These are phyloP conservation scores for Chelonus formosanus DNA, from an alignment of 2,888 invertebrate species.

Conservation along the genomic window DNA sequence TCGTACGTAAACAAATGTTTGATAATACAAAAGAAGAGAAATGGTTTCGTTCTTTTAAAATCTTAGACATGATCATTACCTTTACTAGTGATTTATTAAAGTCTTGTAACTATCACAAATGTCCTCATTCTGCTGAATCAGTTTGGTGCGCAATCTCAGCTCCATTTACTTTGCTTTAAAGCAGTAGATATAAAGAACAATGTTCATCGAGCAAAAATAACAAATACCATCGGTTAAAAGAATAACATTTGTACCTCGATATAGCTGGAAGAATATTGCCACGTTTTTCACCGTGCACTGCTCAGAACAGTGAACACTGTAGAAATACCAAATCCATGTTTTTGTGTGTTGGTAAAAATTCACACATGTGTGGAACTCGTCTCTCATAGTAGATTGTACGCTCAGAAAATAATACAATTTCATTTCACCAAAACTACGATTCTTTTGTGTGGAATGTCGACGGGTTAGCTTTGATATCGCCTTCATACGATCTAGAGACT, in stretches of 20 bases:
- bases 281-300: slow-evolving; percentile 5
- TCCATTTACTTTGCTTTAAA: slow-evolving; percentile 9
- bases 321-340: background rate
- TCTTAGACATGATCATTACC: too few species aligned
- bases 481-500: slow-evolving; percentile 25
- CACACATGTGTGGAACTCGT: slow-evolving; percentile 6
- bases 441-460: background rate
- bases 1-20: too few species aligned
- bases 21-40: too few species aligned
- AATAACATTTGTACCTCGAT: background rate
- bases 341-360: too few species aligned
- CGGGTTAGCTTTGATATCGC: slow-evolving; percentile 8
- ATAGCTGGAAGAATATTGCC: slow-evolving; percentile 8
- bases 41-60: too few species aligned
- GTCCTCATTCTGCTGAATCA: too few species aligned
- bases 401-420: slow-evolving; percentile 33
- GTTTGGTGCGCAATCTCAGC: too few species aligned
- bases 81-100: too few species aligned
- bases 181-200: slow-evolving; percentile 13
- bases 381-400: slow-evolving; percentile 18
- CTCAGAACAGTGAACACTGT: slow-evolving; percentile 15
- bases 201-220: slow-evolving; percentile 28
- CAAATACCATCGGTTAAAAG: slow-evolving; percentile 4
- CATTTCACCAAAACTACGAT: slow-evolving; percentile 10
- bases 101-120: too few species aligned